These are phyloP conservation scores for Sussaba pulchella DNA, from an alignment of 2,888 invertebrate species.

Conservation along the genomic window DNA sequence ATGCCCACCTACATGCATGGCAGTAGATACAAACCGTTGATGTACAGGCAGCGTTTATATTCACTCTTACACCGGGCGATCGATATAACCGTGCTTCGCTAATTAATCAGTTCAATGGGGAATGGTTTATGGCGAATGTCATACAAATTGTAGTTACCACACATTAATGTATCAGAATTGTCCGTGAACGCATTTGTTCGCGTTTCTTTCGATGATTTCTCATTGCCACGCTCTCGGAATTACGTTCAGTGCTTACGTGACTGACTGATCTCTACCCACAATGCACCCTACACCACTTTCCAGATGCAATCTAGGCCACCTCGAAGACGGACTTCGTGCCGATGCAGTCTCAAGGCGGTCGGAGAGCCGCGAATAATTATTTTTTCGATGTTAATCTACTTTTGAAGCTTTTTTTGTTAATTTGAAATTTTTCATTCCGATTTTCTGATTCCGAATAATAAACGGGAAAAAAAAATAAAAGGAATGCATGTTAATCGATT, in stretches of 20 bases:
- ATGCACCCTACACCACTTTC: conserved; percentile 63
- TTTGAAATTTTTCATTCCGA: no score
- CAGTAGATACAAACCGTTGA: background rate
- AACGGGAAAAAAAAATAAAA: no score
- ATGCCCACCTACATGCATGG: conserved; percentile 13
- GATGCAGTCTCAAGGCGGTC: no score
- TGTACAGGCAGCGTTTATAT: conserved; percentile 18
- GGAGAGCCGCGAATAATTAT: no score
- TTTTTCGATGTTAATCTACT: no score
- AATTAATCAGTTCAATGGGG: conserved; percentile 54
- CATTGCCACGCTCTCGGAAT: conserved; percentile 5
- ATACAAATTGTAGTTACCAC: conserved; percentile 45
- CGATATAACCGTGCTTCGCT: conserved; percentile 44
- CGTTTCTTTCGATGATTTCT: conserved; percentile 50
- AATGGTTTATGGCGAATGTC: conserved; percentile 16
- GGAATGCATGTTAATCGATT: no score
- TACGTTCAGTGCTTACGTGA: conserved; percentile 53
- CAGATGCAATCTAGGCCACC: no score
- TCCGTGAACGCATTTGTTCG: conserved; percentile 9
- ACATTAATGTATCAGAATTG: conserved; percentile 22
- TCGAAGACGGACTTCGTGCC: no score
- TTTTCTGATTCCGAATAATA: no score
- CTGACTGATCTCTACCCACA: conserved; percentile 68
- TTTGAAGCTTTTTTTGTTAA: no score
- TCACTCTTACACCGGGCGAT: conserved; percentile 13